Conservation (phyloP, 2,888 invertebrate species). For the Meliscaeva auricollis region DNA sequence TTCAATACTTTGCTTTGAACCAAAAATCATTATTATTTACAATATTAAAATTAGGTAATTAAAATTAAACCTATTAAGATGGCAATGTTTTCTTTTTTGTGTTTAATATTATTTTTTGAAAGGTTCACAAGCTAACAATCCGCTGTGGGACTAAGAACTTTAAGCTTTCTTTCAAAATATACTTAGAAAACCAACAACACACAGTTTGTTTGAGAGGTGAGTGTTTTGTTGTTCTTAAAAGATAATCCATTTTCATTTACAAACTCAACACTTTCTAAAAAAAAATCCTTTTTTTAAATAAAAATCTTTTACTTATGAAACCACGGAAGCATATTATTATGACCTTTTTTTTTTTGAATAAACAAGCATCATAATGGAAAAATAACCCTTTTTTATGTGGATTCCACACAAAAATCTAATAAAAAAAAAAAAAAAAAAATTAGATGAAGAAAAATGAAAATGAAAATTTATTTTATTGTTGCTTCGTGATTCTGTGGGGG, state of each 20-base stretch:
- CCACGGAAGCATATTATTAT: background rate
- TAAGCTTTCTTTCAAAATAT: too few relatives aligned
- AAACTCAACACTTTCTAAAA: background rate
- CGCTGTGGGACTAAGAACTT: too few relatives aligned
- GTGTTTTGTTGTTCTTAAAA: too few relatives aligned
- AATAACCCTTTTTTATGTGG: background rate
- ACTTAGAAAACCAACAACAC: too few relatives aligned
- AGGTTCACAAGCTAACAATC: too few relatives aligned
- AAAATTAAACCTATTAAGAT: too few relatives aligned
- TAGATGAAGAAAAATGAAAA: slow-evolving; percentile 45
- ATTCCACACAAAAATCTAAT: slow-evolving; percentile 34
- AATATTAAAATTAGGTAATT: too few relatives aligned
- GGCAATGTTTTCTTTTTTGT: too few relatives aligned
- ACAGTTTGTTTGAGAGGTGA: too few relatives aligned
- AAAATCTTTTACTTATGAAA: background rate
- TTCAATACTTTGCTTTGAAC: too few relatives aligned
- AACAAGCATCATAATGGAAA: background rate
- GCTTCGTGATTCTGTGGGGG: slow-evolving; percentile 25
- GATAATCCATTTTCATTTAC: background rate
- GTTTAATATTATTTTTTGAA: too few relatives aligned
- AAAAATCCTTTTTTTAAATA: background rate
- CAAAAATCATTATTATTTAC: too few relatives aligned
- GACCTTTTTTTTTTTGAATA: background rate
- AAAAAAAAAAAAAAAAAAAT: slow-evolving; percentile 51
- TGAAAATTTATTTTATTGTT: slow-evolving; percentile 69